Evolutionary conservation across 2,113 vertebrate species (phyloP), one percentile per base, ranked within the genome.

Genomic region (Aptenodytes forsteri): DNA sequence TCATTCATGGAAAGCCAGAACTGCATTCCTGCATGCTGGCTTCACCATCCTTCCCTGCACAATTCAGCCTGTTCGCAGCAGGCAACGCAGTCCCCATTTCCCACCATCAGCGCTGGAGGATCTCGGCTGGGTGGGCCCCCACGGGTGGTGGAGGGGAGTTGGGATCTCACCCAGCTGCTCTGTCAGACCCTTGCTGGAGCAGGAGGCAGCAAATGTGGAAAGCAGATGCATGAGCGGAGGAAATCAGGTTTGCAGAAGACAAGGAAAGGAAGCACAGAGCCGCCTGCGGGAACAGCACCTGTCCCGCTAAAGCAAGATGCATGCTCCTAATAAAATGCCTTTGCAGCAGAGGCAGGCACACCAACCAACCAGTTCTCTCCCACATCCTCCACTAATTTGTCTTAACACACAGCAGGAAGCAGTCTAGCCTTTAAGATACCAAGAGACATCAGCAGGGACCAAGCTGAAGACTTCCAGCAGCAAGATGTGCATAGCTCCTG

Each of bases 131-230:
- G 25, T 40, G 42, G n/a, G 40, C 17, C 52, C 40, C 38, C 21
- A 1, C 0, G 13, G 56, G 4, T n/a, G 44, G 16, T 23, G 21
- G 32, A 56, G 22, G 18, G 17, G 61, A 79, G 38, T 1, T 32
- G 52, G 58, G 64, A 47, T 67, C 73, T 56, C 58, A 16, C 69
- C 34, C 62, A 52, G 72, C 82, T 77, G 36, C 73, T 65, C 72
- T 3, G 26, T 23, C 46, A 61, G 58, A 40, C 71, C 76, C 23
- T 16, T 10, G 4, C 23, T 13, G 34, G 70, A 88, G 65, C 72
- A 59, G 42, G 61, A 82, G 87, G 83, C 87, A 87, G 84, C 65
- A 55, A 71, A 96, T 46, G 49, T 58, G 83, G 76, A 80, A 94
- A 95, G 77, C 95, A 97, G 95, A 91, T 82, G 94, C 70, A 46